Evolutionary conservation across 2,797 vertebrate genomes (phyloP).

Genomic region (Hipposideros larvatus): DNA sequence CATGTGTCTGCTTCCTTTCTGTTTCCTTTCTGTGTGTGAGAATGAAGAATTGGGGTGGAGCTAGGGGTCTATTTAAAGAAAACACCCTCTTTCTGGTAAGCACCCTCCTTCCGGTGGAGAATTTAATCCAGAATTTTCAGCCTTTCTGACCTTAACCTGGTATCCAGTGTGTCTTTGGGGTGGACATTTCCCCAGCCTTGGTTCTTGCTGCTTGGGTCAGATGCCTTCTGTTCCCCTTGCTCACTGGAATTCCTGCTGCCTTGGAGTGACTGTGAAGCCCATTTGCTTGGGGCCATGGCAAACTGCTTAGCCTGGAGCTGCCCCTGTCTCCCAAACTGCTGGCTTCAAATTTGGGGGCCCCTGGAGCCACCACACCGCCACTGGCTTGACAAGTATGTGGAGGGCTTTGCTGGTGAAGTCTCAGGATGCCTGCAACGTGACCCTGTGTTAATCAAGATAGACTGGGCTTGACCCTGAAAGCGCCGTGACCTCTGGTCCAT

Average conservation of each 20-base stretch:
- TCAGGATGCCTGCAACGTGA: too few species aligned
- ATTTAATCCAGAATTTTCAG: background rate
- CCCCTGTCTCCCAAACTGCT: background rate
- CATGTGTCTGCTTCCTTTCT: background rate
- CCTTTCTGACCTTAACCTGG: background rate
- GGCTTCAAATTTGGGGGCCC: background rate
- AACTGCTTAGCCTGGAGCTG: background rate
- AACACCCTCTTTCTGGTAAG: background rate
- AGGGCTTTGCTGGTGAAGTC: background rate
- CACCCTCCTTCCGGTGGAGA: rapidly evolving
- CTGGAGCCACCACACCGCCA: background rate
- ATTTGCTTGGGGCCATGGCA: background rate
- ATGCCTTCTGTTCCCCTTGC: too few species aligned
- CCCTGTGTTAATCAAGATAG: background rate
- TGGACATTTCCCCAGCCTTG: background rate
- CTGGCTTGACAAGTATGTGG: background rate
- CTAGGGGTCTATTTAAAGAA: background rate
- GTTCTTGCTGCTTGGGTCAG: background rate
- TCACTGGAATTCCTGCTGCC: background rate
- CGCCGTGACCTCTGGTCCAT: background rate
- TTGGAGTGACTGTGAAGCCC: background rate
- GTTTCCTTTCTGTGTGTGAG: background rate
- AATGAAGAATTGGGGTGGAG: background rate
- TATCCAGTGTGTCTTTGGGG: background rate
- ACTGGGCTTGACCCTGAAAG: background rate